These are phyloP conservation scores for Nesospiza acunhae DNA, from an alignment of 2,113 vertebrate genomes.

Conservation along the genomic window DNA sequence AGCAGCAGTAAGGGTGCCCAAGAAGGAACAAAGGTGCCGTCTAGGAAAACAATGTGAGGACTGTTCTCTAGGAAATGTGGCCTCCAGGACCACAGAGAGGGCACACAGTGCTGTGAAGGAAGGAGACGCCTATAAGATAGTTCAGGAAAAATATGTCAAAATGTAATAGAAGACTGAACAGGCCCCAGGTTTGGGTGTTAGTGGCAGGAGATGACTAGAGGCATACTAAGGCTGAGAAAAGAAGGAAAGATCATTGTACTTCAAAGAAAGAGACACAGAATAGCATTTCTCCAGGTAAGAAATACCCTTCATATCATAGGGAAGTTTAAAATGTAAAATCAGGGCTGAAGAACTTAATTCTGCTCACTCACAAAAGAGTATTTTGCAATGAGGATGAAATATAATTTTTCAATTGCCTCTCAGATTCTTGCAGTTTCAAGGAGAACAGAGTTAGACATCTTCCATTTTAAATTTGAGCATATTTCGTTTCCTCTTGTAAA, in stretches of 20 bases:
- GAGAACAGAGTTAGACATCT: background rate
- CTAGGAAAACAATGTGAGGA: background rate
- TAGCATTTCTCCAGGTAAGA: background rate
- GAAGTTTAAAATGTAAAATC: background rate
- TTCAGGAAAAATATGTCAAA: background rate
- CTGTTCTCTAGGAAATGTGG: background rate
- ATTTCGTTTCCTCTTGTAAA: background rate
- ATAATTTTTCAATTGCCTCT: background rate
- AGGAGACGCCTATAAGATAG: background rate
- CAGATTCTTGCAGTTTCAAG: background rate
- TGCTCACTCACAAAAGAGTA: background rate
- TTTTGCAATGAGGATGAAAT: background rate
- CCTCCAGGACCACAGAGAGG: background rate
- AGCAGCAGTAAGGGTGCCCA: background rate
- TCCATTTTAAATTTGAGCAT: background rate
- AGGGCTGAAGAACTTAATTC: background rate
- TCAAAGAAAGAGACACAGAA: background rate
- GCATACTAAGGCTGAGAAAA: background rate
- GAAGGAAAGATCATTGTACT: background rate
- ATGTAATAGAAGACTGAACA: background rate
- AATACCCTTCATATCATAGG: background rate
- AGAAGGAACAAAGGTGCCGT: background rate
- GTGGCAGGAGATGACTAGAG: background rate
- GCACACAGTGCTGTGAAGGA: fast-evolving
- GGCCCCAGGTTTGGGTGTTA: background rate